Conservation (phyloP, 2,888 invertebrate genomes). For the Amiota communis region DNA sequence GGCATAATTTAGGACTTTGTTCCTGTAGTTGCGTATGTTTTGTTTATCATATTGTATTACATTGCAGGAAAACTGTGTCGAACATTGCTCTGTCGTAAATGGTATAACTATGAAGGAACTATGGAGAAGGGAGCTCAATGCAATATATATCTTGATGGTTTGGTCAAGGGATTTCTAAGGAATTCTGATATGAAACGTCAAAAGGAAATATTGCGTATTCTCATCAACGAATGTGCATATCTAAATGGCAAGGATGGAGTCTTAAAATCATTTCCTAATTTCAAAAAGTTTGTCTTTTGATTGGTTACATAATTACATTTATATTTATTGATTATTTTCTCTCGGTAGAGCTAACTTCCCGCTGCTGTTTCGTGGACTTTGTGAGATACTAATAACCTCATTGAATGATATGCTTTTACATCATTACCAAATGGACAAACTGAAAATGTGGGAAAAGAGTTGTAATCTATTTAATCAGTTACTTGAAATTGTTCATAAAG, state of each 20-base stretch:
- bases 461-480: conserved; percentile 78
- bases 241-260: conserved; percentile 77
- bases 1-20: neutral
- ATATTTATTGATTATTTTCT: neutral
- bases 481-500: conserved; percentile 78
- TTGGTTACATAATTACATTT: neutral
- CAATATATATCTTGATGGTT: conserved; percentile 78
- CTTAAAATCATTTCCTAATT: conserved; percentile 77
- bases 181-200: conserved; percentile 77
- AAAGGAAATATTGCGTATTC: conserved; percentile 75
- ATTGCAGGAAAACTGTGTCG: conserved; percentile 73
- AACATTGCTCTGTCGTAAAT: conserved; percentile 78
- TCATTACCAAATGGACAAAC: conserved; percentile 75
- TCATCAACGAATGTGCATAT: conserved; percentile 76
- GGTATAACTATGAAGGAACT: conserved; percentile 79
- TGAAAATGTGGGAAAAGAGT: conserved; percentile 80
- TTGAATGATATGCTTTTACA: conserved; percentile 74
- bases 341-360: conserved; percentile 77
- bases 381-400: conserved; percentile 77
- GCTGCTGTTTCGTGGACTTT: conserved; percentile 80
- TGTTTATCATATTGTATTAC: neutral
- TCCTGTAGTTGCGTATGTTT: neutral
- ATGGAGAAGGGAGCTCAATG: conserved; percentile 79
- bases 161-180: conserved; percentile 79
- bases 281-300: conserved; percentile 75